Base-by-base conservation (phyloP, 2,797 vertebrate species). In the Danio tinwini region DNA sequence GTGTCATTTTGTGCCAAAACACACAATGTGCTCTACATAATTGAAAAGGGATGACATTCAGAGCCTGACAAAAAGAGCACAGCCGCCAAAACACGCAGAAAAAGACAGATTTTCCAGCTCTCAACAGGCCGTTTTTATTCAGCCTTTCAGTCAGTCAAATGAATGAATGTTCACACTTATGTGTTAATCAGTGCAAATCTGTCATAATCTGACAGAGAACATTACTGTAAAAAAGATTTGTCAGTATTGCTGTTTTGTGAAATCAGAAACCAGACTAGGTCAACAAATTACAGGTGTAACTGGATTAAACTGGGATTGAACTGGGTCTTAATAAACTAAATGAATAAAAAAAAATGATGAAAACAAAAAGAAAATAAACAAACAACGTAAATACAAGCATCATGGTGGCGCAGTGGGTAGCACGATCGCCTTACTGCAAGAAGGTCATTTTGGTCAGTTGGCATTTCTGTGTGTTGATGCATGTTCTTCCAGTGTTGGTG, bases 21-120 rank as follows among this genome's bases (percentile, higher is more conserved):
- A 76, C 50, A 78, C 56, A 79, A 42, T 65, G 64, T 50, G 63
- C 63, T 80, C 63, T 78, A 64, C 21, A 69, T 74, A 80, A 82
- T 74, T 78, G 37, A 47, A 76, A 59, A 79, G 69, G 49, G 37
- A 73, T 50, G 42, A 21, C 47, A 70, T 52, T 68, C 59, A 56
- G 58, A 47, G 52, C 67, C 21, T 45, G 9, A 29, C 19, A 49
- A 13, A 19, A 55, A 61, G 55, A 63, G 65, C 37, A 16, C 21
- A 64, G 47, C 12, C 52, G 73, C 79, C 58, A 74, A 50, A 65
- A 62, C 16, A 58, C 17, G 65, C n/a, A 64, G 58, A 5, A 39
- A 17, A 14, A 52, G 6, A 7, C 10, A 16, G 49, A 63, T 29
- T 29, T 29, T 10, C 9, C 47, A 10, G 39, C 29, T 76, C 11